These are phyloP conservation scores for Moxostoma hubbsi DNA, from an alignment of 2,797 vertebrate species.

Conservation along the genomic window DNA sequence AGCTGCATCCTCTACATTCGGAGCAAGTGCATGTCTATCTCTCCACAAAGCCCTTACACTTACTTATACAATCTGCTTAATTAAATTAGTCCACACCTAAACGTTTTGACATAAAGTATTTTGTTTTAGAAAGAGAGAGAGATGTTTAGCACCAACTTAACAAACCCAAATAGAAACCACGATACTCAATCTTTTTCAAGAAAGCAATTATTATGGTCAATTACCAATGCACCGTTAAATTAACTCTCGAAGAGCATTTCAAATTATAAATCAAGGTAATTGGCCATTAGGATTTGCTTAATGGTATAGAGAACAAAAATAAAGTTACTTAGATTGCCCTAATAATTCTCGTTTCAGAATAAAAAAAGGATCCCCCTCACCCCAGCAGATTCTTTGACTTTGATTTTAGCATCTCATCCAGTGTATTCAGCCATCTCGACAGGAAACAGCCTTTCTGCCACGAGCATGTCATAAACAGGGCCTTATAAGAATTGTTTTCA, in stretches of 20 bases:
- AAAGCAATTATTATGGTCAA: constrained; percentile 75
- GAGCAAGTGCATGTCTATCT: background rate
- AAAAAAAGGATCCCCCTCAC: background rate
- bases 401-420: constrained; percentile 28
- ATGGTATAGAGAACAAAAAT: constrained; percentile 74
- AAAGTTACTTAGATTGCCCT: constrained; percentile 42
- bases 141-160: background rate
- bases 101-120: background rate
- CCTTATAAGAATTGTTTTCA: constrained; percentile 52
- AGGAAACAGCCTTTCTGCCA: constrained; percentile 48
- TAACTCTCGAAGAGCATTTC: constrained; percentile 75
- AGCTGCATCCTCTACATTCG: background rate
- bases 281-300: constrained; percentile 82
- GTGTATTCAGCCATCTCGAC: constrained; percentile 9
- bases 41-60: background rate
- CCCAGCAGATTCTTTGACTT: background rate
- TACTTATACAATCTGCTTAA: background rate
- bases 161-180: constrained; percentile 60
- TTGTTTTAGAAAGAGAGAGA: background rate
- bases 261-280: constrained; percentile 82
- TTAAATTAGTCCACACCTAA: background rate
- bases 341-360: constrained; percentile 46
- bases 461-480: constrained; percentile 50
- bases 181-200: constrained; percentile 69
- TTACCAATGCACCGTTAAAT: constrained; percentile 77